A percentile compares a stretch with the other conserved stretches of the same genome.
phyloP scores from a whole-genome alignment of 2,113 vertebrate species.

The Phrynocephalus versicolor region DNA sequence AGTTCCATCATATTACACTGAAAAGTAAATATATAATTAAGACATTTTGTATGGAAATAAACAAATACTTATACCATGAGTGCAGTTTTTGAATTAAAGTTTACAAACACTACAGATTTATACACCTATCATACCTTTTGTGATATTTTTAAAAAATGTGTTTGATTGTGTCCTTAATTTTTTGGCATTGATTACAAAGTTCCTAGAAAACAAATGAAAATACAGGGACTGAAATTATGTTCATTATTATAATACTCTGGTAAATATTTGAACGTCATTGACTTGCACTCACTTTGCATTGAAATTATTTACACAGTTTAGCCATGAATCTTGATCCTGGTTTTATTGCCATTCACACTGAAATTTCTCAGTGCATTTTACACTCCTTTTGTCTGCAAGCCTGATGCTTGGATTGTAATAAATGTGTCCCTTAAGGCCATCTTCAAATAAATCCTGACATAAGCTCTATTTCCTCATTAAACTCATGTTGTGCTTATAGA shows the following conservation, averaged over 20 bases:
- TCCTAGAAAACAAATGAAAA: background rate
- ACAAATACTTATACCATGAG: constrained; percentile 34
- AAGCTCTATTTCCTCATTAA: constrained; percentile 40
- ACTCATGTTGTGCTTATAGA: background rate
- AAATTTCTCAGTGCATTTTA: constrained; percentile 22
- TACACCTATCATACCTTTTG: background rate
- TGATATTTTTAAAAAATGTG: background rate
- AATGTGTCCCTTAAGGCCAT: constrained; percentile 15
- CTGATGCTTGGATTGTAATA: constrained; percentile 23
- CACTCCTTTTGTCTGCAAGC: constrained; percentile 16
- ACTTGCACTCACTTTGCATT: background rate
- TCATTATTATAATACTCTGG: background rate
- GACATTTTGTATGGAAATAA: constrained; percentile 31
- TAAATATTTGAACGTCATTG: constrained; percentile 3
- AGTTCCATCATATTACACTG: constrained; percentile 13
- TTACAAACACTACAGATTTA: background rate
- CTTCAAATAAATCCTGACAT: constrained; percentile 1
- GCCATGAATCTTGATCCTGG: background rate
- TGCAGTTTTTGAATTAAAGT: constrained; percentile 15
- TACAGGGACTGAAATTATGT: background rate
- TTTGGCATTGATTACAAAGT: background rate
- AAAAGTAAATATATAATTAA: constrained; percentile 47
- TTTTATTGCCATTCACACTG: constrained; percentile 15
- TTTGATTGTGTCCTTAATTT: background rate
- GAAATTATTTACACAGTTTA: background rate